Evolutionary conservation across 2,888 invertebrate genomes (phyloP), one percentile per base, ranked within the genome.

Genomic region (Notodonta ziczac): DNA sequence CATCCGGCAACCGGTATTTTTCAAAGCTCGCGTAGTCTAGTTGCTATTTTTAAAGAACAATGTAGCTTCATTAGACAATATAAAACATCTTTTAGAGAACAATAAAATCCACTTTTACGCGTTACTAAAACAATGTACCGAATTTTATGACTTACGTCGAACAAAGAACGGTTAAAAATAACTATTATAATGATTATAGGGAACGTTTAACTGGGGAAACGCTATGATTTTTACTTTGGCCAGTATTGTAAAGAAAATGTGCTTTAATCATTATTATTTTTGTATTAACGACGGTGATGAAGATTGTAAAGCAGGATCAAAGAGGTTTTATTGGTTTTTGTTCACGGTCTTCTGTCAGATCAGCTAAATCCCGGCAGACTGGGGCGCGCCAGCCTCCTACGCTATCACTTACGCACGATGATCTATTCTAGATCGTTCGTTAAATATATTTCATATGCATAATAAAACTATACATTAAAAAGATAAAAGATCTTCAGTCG

Each of bases 41-140:
- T 65, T 63, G 68, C 75, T 82, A 81, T 83, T 83, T 82, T 71
- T 76, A 79, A 78, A 79, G 73, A 76, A 67, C 81, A 77, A 82
- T 84, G 81, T 78, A 66, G 70, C 75, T 78, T 80, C 83, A 80
- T 83, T 83, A 81, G 77, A 83, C 80, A 79, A 77, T 83, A 84
- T 84, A 86, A 75, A 88, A 87, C 85, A 86, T 81, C 86, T 87
- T 89, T 89, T 88, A 87, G 85, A 85, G 84, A 84, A 89, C 89
- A 90, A 89, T 90, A 90, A 90, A 84, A 83, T 83, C 71, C 60
- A 80, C 79, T 86, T 83, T 84, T 83, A 86, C 83, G 76, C 76
- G 73, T 80, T 81, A 79, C 74, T 77, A 82, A 83, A 81, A 83
- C 83, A 82, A 82, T 82, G 82, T 83, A 78, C 83, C 78, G 81